These are phyloP conservation scores for Xyrauchen texanus DNA, from an alignment of 2,113 vertebrate species.

Conservation along the genomic window DNA sequence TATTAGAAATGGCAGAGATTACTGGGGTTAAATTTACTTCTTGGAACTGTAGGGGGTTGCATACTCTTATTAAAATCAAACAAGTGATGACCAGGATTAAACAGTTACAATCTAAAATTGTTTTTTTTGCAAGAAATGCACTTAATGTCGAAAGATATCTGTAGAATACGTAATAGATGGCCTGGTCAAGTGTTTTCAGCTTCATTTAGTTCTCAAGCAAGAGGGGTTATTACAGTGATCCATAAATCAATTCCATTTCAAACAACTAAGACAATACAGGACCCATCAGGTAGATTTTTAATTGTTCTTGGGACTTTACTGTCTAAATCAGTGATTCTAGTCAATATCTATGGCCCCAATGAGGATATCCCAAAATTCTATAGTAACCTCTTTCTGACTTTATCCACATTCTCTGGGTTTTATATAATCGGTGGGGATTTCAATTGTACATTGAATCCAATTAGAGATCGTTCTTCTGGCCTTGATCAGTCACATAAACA, in stretches of 20 bases:
- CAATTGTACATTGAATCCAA: background rate
- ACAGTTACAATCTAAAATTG: constrained; percentile 8
- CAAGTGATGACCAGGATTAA: constrained; percentile 11
- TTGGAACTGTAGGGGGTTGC: constrained; percentile 9
- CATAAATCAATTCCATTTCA: constrained; percentile 29
- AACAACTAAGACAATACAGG: background rate
- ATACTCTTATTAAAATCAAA: constrained; percentile 12
- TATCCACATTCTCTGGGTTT: background rate
- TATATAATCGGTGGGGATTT: background rate
- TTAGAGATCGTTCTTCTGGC: background rate
- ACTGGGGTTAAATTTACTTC: background rate
- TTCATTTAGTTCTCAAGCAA: constrained; percentile 12
- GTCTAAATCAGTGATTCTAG: background rate
- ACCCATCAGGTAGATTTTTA: constrained; percentile 3
- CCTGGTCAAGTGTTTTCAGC: constrained; percentile 15
- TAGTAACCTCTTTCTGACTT: constrained; percentile 1
- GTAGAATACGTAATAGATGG: constrained; percentile 2
- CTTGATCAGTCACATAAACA: background rate
- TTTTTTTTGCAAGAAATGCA: constrained; percentile 30
- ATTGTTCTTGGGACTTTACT: constrained; percentile 22
- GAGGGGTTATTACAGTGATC: constrained; percentile 12
- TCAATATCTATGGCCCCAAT: constrained; percentile 4
- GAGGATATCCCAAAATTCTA: constrained; percentile 8
- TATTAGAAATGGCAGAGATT: background rate
- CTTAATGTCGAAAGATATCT: background rate